Evolutionary conservation across 1,140 invertebrate species (phyloP).

Genomic region (Papilio machaon): DNA sequence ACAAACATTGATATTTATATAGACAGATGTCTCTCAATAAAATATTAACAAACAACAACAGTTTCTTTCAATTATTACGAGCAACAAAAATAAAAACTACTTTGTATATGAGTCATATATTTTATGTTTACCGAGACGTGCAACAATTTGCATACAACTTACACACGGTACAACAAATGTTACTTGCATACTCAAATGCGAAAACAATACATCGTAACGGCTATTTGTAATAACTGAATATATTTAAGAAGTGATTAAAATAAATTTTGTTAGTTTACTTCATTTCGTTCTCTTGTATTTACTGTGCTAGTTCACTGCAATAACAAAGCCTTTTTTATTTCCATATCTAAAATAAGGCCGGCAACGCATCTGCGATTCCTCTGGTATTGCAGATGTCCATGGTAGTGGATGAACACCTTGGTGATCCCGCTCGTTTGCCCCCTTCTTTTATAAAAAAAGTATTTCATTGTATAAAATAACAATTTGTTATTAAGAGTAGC

Average conservation of each 20-base stretch:
- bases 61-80: neutral
- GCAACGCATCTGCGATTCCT: no score
- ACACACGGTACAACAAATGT: conserved; percentile 1
- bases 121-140: neutral
- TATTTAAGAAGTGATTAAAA: neutral
- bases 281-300: neutral
- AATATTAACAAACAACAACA: no score
- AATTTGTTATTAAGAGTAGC: no score
- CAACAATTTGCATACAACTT: conserved; percentile 15
- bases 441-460: neutral
- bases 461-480: neutral
- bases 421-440: no score
- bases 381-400: no score
- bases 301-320: neutral
- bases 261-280: neutral
- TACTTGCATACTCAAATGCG: neutral
- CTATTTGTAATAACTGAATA: neutral
- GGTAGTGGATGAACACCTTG: no score
- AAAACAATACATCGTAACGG: neutral
- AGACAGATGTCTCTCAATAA: no score
- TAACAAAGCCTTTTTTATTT: neutral
- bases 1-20: no score
- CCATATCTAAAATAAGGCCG: no score
- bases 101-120: neutral
- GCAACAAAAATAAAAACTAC: neutral